Evolutionary conservation across 1,140 invertebrate species (phyloP), one percentile per base, ranked within the genome.

Genomic region (Caenorhabditis brenneri): DNA sequence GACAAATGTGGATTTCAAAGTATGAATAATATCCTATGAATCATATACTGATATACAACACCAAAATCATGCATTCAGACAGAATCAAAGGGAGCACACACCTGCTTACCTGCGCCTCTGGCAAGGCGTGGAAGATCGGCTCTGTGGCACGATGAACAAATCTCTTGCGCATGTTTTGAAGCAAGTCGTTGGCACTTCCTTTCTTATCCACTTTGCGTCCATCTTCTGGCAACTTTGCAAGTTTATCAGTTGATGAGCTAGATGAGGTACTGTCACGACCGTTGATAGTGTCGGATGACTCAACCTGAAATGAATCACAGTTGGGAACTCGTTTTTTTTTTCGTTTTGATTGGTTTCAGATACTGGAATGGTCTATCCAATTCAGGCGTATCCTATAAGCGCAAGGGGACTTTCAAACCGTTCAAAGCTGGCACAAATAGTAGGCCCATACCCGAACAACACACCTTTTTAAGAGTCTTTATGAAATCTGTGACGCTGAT

Each of bases 101-200:
- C 65, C 65, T 74, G 65, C 65, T 74, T 74, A 74, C 65, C 65
- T 74, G 65, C 65, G 65, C 65, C 65, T 74, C 65, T 74, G 65
- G 65, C 29, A 74, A 74, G 36, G 65, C 65, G 65, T 74, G 65
- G 82, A 83, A 83, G 16, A 83, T 69, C 16, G 82, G 82, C 31
- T 83, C 82, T n/a, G 82, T 83, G 12, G 82, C 82, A 19, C 82
- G 69, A 39, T 83, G 82, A 29, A 83, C 82, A 31, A 83, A 83
- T 27, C 74, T 7, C 15, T 69, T 65, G 4, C 82, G 69, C 82
- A 83, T 83, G 16, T 79, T 83, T 15, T 65, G 65, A 24, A 83
- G 49, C 39, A 83, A 69, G 12, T 83, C 82, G 22, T 39, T 55
- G 24, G 82, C 69, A 79, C 82, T 83, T n/a, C 29, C 24, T 24